phyloP scores from a whole-genome alignment of 2,797 vertebrate species.

The Peromyscus aztecus region DNA sequence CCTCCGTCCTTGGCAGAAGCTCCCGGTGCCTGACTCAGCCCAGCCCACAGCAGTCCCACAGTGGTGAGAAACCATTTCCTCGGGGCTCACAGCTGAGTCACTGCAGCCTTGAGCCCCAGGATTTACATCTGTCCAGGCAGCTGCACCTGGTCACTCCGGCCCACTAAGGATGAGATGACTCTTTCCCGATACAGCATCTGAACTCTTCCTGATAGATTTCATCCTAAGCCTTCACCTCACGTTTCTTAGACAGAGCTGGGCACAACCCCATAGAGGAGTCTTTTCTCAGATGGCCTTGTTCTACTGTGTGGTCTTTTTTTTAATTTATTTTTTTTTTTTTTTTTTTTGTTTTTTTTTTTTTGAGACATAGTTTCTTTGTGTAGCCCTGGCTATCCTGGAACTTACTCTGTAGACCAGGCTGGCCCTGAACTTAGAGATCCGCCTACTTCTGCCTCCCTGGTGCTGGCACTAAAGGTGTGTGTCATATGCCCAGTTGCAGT shows the following conservation, averaged over 20 bases:
- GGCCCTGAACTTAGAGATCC: not conserved
- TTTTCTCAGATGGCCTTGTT: not conserved
- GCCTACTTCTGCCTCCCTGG: not conserved
- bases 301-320: not conserved
- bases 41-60: slow-evolving; percentile 46
- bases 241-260: not conserved
- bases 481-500: not conserved
- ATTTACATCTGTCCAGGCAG: not conserved
- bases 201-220: not conserved
- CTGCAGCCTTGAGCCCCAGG: not conserved
- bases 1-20: slow-evolving; percentile 38
- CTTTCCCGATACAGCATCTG: not conserved
- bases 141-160: not conserved
- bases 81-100: not conserved
- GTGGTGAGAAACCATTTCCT: slow-evolving; percentile 1
- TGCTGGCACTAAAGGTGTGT: not conserved
- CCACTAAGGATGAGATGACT: not conserved
- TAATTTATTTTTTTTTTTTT: no score
- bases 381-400: not conserved
- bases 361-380: not conserved
- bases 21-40: slow-evolving; percentile 52
- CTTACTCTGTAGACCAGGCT: not conserved
- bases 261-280: not conserved
- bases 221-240: not conserved
- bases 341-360: no score